Conservation (phyloP, 1,140 invertebrate genomes). For the Bursaphelenchus mucronatus region DNA sequence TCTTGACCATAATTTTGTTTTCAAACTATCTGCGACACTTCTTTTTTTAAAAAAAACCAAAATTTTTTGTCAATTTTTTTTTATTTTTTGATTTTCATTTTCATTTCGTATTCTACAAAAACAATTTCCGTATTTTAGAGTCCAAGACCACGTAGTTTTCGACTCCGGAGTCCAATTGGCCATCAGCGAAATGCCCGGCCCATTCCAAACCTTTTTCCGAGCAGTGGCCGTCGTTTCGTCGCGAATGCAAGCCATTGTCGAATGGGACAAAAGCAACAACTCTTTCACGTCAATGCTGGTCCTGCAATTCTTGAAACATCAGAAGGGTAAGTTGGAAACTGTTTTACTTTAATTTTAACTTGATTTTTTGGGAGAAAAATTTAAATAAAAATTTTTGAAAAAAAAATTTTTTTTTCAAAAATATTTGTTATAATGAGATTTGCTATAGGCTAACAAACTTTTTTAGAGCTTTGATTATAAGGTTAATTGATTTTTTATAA, state of each 20-base stretch:
- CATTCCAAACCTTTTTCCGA: conserved; percentile 44
- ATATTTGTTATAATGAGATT: no score
- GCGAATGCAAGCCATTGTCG: conserved; percentile 40
- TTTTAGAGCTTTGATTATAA: no score
- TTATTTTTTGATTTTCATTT: not conserved
- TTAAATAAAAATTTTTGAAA: no score
- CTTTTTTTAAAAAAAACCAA: conserved; percentile 1
- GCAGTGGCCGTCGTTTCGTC: conserved; percentile 30
- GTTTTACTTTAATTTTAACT: no score
- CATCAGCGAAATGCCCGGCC: conserved; percentile 18
- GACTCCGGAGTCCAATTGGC: conserved; percentile 31
- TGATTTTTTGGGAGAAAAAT: no score
- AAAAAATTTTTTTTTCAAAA: no score
- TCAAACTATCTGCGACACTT: no score
- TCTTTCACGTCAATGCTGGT: conserved; percentile 52
- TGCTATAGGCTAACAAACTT: no score
- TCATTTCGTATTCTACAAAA: conserved; percentile 16
- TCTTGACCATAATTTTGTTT: conserved; percentile 1
- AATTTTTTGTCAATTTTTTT: conserved; percentile 2
- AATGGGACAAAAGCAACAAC: conserved; percentile 46
- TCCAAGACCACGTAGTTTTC: conserved; percentile 39
- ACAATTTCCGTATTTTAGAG: not conserved
- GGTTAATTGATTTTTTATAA: no score
- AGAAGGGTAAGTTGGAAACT: no score
- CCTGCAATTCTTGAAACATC: conserved; percentile 34